A percentile compares a stretch with the other conserved stretches of the same genome.
Conservation (phyloP, 2,888 invertebrate genomes). For the Syrphus vitripennis region DNA sequence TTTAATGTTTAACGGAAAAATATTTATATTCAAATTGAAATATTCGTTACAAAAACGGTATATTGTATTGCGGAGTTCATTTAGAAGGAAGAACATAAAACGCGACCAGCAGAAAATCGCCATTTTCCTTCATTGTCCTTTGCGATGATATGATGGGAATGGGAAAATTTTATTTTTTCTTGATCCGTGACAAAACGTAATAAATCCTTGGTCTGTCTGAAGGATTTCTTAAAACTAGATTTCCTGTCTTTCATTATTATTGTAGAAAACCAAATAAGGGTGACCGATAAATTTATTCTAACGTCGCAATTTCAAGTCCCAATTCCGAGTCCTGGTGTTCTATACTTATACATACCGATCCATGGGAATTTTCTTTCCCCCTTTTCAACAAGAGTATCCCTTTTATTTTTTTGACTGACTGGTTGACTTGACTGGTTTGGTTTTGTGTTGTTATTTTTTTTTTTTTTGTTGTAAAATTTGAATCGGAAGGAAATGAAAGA, state of each 20-base stretch:
- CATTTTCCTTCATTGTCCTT: neutral
- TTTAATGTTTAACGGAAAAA: slow-evolving; percentile 44
- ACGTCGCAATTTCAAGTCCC: slow-evolving; percentile 14
- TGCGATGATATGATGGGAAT: too few species aligned
- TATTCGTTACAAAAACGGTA: slow-evolving; percentile 30
- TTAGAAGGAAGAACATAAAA: neutral
- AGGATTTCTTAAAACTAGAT: slow-evolving; percentile 50
- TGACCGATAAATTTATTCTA: slow-evolving; percentile 53
- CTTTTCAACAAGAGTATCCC: neutral
- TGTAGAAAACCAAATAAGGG: slow-evolving; percentile 39
- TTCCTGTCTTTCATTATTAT: neutral
- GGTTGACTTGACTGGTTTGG: neutral
- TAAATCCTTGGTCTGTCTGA: slow-evolving; percentile 28
- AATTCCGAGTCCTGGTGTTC: neutral
- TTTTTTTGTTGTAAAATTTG: slow-evolving; percentile 22
- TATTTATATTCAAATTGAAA: slow-evolving; percentile 50
- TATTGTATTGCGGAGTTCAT: neutral
- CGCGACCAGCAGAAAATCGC: slow-evolving; percentile 48
- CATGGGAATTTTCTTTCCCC: slow-evolving; percentile 56
- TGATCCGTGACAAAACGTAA: slow-evolving; percentile 42
- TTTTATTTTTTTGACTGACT: neutral
- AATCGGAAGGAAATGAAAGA: slow-evolving; percentile 45
- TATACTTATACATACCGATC: neutral
- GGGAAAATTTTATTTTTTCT: slow-evolving; percentile 22
- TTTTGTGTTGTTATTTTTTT: neutral